These are phyloP conservation scores for Muscidifurax raptorellus DNA, from an alignment of 1,140 invertebrate genomes.

Conservation along the genomic window DNA sequence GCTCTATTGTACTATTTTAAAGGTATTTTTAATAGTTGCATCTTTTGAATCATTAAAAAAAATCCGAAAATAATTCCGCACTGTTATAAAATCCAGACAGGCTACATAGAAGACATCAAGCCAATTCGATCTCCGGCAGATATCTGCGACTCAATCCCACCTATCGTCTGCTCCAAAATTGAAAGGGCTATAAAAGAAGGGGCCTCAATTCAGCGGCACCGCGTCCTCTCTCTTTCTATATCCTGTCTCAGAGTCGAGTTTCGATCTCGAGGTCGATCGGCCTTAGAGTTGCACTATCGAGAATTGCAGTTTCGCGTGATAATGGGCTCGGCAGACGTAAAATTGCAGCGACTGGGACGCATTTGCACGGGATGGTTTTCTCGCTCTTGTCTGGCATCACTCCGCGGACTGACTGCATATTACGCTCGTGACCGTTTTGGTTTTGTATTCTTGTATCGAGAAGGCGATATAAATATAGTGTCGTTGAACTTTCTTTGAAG, in stretches of 20 bases:
- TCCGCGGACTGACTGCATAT: no score
- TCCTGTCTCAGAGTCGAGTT: neutral
- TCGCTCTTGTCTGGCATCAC: neutral
- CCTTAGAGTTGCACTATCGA: neutral
- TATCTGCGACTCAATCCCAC: no score
- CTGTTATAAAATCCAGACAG: neutral
- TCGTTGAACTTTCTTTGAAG: no score
- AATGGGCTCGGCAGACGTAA: neutral
- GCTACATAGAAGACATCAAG: neutral
- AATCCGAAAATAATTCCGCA: neutral
- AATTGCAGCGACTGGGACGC: neutral
- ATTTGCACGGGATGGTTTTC: neutral
- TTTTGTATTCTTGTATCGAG: no score
- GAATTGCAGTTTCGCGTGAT: neutral
- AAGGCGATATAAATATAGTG: no score
- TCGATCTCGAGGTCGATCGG: neutral
- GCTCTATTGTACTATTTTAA: no score
- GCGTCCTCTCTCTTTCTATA: neutral
- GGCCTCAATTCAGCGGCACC: no score
- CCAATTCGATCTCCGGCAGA: neutral
- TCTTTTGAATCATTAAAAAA: no score
- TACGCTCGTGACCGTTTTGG: no score
- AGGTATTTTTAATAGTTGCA: no score
- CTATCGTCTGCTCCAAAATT: neutral
- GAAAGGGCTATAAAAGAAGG: neutral